A percentile compares a stretch with the other conserved stretches of the same genome.
These are phyloP conservation scores for Lutjanus erythropterus DNA, from an alignment of 2,113 vertebrate genomes.

Conservation along the genomic window DNA sequence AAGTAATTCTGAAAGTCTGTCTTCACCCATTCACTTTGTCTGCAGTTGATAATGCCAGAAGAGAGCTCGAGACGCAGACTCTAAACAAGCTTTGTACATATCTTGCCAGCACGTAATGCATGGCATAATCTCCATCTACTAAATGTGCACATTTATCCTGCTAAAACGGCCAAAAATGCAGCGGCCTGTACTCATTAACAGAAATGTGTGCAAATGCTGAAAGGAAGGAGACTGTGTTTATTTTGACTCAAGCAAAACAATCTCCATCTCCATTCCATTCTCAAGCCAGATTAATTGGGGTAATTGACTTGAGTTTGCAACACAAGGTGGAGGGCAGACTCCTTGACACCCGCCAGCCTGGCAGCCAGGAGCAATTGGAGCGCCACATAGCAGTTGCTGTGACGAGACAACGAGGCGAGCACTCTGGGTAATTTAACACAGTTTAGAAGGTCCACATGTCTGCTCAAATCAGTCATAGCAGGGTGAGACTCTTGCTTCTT, in stretches of 20 bases:
- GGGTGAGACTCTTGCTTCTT: not conserved
- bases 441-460: constrained; percentile 53
- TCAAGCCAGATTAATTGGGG: constrained; percentile 74
- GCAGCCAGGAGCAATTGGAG: constrained; percentile 78
- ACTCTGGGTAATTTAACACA: constrained; percentile 72
- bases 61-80: constrained; percentile 49
- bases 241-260: constrained; percentile 79
- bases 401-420: constrained; percentile 70
- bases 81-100: constrained; percentile 65
- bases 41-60: constrained; percentile 71
- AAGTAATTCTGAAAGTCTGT: constrained; percentile 73
- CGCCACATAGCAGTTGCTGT: constrained; percentile 62
- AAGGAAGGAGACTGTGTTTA: constrained; percentile 64
- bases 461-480: constrained; percentile 57
- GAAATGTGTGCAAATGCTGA: constrained; percentile 60
- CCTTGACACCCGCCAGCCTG: constrained; percentile 65
- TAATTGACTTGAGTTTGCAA: constrained; percentile 77
- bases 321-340: constrained; percentile 68
- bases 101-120: constrained; percentile 70
- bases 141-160: constrained; percentile 64
- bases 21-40: constrained; percentile 73
- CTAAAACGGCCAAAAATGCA: constrained; percentile 68
- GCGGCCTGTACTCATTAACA: constrained; percentile 69
- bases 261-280: constrained; percentile 75
- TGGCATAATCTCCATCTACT: constrained; percentile 63